Evolutionary conservation across 2,888 invertebrate species (phyloP).

Genomic region (Steinernema carpocapsae): DNA sequence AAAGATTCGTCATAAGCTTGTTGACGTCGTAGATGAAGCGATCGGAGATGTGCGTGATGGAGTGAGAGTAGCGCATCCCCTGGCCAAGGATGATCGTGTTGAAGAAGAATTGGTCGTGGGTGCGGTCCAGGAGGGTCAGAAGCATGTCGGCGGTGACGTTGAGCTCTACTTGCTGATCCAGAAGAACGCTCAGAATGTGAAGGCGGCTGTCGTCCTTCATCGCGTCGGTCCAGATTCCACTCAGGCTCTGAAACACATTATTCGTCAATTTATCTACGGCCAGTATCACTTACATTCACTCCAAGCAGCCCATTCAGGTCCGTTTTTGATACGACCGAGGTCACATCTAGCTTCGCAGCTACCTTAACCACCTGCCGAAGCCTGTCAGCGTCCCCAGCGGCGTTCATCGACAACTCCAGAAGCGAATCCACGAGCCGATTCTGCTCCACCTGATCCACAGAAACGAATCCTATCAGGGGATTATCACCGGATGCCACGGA

Average conservation of each 20-base stretch:
- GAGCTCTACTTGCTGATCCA: slow-evolving; percentile 49
- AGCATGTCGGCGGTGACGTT: slow-evolving; percentile 53
- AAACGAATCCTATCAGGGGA: slow-evolving; percentile 38
- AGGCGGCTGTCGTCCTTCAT: slow-evolving; percentile 42
- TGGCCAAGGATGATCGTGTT: slow-evolving; percentile 61
- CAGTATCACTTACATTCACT: background rate
- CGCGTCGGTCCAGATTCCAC: slow-evolving; percentile 42
- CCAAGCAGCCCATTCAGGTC: slow-evolving; percentile 48
- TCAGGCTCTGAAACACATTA: slow-evolving; percentile 38
- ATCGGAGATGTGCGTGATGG: slow-evolving; percentile 53
- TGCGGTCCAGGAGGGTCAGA: slow-evolving; percentile 53
- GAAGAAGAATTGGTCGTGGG: slow-evolving; percentile 63
- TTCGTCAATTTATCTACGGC: background rate
- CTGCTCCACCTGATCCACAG: slow-evolving; percentile 38
- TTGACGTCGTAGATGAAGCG: slow-evolving; percentile 56
- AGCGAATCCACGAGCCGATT: slow-evolving; percentile 41
- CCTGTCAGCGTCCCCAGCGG: slow-evolving; percentile 41
- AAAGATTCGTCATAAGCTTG: slow-evolving; percentile 51
- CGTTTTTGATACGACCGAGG: slow-evolving; percentile 51
- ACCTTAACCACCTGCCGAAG: slow-evolving; percentile 50
- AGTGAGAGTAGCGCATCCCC: slow-evolving; percentile 58
- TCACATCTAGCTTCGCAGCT: slow-evolving; percentile 56
- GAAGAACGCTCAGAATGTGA: slow-evolving; percentile 46
- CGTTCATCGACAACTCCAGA: slow-evolving; percentile 45
- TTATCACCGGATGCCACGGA: slow-evolving; percentile 35